These are phyloP conservation scores for Zosterops pallidus DNA, from an alignment of 2,113 vertebrate genomes.

Conservation along the genomic window DNA sequence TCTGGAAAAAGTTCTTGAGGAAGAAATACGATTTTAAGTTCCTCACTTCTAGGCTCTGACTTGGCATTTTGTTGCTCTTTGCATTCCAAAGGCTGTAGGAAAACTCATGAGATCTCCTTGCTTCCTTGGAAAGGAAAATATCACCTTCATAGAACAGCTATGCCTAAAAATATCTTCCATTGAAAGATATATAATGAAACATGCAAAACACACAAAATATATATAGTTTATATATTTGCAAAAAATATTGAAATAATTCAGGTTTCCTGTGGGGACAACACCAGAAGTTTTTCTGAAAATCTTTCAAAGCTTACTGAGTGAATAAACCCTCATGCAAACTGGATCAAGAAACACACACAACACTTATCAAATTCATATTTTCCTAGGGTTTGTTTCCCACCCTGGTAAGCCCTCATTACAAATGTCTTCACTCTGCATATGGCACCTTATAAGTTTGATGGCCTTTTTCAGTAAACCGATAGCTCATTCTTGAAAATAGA, in stretches of 20 bases:
- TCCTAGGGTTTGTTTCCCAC: not conserved
- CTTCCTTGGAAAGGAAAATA: not conserved
- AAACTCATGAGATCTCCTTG: not conserved
- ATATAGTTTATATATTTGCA: not conserved
- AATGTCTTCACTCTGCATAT: not conserved
- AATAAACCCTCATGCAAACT: not conserved
- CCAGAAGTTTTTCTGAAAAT: not conserved
- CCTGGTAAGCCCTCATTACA: fast-evolving
- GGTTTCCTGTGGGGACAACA: fast-evolving
- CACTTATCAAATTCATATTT: not conserved
- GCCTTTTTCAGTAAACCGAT: not conserved
- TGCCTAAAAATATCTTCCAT: not conserved
- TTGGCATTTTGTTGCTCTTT: not conserved
- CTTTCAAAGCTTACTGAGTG: not conserved
- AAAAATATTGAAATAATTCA: not conserved
- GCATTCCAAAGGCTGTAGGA: not conserved
- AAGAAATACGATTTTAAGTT: not conserved
- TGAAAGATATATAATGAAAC: not conserved
- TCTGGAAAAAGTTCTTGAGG: not conserved
- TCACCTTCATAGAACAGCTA: not conserved
- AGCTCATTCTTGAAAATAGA: not conserved
- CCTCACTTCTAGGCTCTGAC: not conserved
- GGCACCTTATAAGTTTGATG: not conserved
- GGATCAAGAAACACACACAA: not conserved
- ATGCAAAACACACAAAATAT: not conserved